Conservation (phyloP, 2,888 invertebrate species). For the Cerastoderma edule region DNA sequence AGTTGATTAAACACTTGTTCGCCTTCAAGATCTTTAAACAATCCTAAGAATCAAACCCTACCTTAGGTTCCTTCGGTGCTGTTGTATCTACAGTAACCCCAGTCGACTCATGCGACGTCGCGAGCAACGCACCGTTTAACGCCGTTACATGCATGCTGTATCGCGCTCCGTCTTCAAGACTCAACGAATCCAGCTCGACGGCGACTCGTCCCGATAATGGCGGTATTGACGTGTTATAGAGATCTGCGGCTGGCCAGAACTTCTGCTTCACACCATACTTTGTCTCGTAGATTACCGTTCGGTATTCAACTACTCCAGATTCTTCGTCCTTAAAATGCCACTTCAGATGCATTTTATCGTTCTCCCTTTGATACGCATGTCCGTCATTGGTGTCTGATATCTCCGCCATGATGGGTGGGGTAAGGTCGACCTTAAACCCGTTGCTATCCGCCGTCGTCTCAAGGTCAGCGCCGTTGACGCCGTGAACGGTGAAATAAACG, state of each 20-base stretch:
- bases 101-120: constrained; percentile 63
- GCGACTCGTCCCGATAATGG: constrained; percentile 14
- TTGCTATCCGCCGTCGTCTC: constrained; percentile 47
- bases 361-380: constrained; percentile 49
- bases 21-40: too few species aligned
- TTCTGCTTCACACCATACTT: constrained; percentile 59
- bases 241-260: constrained; percentile 55
- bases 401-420: constrained; percentile 61
- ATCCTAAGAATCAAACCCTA: too few species aligned
- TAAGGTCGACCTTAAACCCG: constrained; percentile 70
- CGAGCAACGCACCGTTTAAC: constrained; percentile 62
- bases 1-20: too few species aligned
- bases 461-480: constrained; percentile 67
- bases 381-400: constrained; percentile 47
- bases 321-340: constrained; percentile 68
- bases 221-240: constrained; percentile 40
- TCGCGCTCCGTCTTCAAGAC: constrained; percentile 57
- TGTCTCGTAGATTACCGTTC: constrained; percentile 56
- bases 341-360: constrained; percentile 41
- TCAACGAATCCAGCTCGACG: constrained; percentile 32
- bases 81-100: constrained; percentile 71
- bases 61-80: constrained; percentile 63
- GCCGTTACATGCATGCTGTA: constrained; percentile 69
- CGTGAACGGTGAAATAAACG: constrained; percentile 57
- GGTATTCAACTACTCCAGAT: constrained; percentile 65